Conservation (phyloP, 2,113 vertebrate genomes). For the Hystrix cristata region DNA sequence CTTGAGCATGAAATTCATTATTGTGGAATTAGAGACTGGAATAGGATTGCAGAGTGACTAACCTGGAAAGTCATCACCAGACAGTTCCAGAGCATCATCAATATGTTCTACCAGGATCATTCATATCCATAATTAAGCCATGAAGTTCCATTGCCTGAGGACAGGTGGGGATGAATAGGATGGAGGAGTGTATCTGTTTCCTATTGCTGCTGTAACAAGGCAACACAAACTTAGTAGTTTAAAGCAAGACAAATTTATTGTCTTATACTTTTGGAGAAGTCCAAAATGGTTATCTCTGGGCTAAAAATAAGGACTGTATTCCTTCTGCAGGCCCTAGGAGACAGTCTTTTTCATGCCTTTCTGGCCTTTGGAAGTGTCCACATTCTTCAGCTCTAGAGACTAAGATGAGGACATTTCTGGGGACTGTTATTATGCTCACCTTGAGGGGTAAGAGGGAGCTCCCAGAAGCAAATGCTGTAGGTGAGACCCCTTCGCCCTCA, state of each 20-base stretch:
- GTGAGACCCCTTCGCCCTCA: rapidly evolving
- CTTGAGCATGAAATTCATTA: neutral
- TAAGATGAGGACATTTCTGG: neutral
- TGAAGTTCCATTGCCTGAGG: neutral
- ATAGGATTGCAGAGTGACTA: neutral
- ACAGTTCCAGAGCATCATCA: neutral
- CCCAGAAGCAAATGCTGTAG: neutral
- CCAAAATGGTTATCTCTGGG: neutral
- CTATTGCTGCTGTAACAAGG: neutral
- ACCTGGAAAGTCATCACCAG: neutral
- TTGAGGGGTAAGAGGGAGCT: neutral
- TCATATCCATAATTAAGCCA: neutral
- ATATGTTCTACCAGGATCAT: neutral
- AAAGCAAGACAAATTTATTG: neutral
- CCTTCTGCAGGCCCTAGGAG: neutral
- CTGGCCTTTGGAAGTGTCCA: neutral
- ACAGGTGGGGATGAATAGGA: no score
- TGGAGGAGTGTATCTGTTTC: neutral
- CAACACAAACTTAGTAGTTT: neutral
- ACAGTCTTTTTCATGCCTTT: rapidly evolving
- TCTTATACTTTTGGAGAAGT: neutral
- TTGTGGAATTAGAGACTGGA: neutral
- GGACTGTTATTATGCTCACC: neutral
- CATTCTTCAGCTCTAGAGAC: neutral
- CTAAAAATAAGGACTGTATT: neutral